Percentiles rank a stretch among this genome's conserved stretches.
These are phyloP conservation scores for Phytoseiulus persimilis DNA, from an alignment of 2,888 invertebrate genomes.

Conservation along the genomic window DNA sequence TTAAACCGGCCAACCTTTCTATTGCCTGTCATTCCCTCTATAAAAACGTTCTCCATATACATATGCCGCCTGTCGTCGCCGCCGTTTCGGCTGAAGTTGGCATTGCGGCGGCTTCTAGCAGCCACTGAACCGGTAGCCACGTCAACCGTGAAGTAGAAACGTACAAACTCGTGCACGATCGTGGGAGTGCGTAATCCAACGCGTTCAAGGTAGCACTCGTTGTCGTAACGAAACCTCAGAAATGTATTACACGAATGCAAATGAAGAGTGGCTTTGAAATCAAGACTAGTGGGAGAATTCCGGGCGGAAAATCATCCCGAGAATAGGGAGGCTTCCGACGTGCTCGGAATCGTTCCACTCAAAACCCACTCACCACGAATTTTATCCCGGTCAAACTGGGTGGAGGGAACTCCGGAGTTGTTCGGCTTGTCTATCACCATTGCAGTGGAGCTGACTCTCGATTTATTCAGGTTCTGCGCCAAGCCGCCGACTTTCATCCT, in stretches of 20 bases:
- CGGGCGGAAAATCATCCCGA: too few relatives aligned
- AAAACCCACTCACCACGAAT: too few relatives aligned
- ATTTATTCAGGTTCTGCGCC: too few relatives aligned
- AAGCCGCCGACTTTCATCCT: too few relatives aligned
- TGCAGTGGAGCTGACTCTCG: too few relatives aligned
- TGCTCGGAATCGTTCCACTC: too few relatives aligned
- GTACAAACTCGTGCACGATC: not conserved
- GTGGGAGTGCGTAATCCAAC: not conserved
- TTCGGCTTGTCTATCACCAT: too few relatives aligned
- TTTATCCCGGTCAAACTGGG: too few relatives aligned
- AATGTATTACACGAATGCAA: not conserved
- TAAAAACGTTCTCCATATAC: conserved; percentile 5
- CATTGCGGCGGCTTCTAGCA: not conserved
- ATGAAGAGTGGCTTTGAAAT: too few relatives aligned
- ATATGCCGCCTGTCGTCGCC: not conserved
- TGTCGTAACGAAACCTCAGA: not conserved
- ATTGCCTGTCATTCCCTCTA: not conserved
- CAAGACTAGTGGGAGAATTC: too few relatives aligned
- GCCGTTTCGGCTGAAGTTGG: not conserved
- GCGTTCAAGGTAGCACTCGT: not conserved
- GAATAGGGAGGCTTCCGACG: too few relatives aligned
- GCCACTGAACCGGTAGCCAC: not conserved
- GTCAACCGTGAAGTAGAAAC: not conserved
- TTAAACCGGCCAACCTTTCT: not conserved
- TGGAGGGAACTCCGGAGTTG: too few relatives aligned